phyloP scores from a whole-genome alignment of 2,113 vertebrate genomes.

The Cololabis saira region DNA sequence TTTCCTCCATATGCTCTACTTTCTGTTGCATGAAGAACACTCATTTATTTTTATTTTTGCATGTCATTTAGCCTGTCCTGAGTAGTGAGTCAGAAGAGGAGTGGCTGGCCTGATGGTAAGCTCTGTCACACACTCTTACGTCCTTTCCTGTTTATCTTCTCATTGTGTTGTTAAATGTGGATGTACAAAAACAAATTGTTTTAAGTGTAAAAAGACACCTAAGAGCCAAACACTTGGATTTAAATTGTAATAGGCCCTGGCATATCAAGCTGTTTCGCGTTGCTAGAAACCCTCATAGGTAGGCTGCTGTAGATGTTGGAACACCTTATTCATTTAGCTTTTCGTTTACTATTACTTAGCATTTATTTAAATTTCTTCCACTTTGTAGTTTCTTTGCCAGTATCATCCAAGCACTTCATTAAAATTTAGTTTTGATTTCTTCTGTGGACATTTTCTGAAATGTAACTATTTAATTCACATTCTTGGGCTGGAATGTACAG shows the following conservation, averaged over 20 bases:
- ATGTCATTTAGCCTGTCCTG: slow-evolving; percentile 68
- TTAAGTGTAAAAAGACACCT: slow-evolving; percentile 8
- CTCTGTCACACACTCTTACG: slow-evolving; percentile 32
- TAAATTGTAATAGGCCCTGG: background rate
- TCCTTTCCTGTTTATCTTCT: slow-evolving; percentile 18
- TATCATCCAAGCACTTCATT: slow-evolving; percentile 36
- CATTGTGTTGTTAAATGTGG: slow-evolving; percentile 17
- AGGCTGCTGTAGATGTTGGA: slow-evolving; percentile 11
- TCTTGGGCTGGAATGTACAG: background rate
- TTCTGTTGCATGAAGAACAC: background rate
- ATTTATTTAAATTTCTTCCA: background rate
- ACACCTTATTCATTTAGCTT: slow-evolving; percentile 31
- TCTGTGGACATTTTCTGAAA: slow-evolving; percentile 72
- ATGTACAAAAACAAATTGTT: slow-evolving; percentile 15
- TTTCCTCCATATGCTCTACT: background rate
- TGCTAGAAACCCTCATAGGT: slow-evolving; percentile 23
- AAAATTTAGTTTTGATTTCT: slow-evolving; percentile 26
- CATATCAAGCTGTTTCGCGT: slow-evolving; percentile 23
- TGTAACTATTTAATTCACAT: slow-evolving; percentile 24
- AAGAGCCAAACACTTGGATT: slow-evolving; percentile 4
- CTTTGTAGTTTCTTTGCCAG: slow-evolving; percentile 31
- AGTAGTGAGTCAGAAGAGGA: slow-evolving; percentile 78
- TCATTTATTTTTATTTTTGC: slow-evolving; percentile 37
- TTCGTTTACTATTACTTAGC: slow-evolving; percentile 39
- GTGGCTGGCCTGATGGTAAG: slow-evolving; percentile 83